phyloP scores from a whole-genome alignment of 2,113 vertebrate species.

The Cololabis saira region DNA sequence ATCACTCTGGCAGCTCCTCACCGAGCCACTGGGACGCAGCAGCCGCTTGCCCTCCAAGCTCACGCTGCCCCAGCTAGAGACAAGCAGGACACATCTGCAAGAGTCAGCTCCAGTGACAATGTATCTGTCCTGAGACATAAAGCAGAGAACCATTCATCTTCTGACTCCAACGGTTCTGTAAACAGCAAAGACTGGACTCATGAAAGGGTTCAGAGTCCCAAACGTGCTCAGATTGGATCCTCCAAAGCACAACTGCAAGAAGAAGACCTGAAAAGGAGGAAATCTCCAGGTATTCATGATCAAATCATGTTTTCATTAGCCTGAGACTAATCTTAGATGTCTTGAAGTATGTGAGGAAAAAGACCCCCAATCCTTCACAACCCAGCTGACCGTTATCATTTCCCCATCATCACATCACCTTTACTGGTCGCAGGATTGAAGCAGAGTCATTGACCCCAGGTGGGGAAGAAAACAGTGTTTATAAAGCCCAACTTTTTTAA shows the following conservation, averaged over 20 bases:
- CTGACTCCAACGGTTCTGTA: slow-evolving; percentile 1
- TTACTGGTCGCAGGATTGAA: too few species aligned
- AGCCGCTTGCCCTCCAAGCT: slow-evolving; percentile 59
- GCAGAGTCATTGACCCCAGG: too few species aligned
- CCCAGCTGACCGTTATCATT: too few species aligned
- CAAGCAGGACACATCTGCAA: slow-evolving; percentile 49
- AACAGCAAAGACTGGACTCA: slow-evolving; percentile 21
- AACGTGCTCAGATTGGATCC: slow-evolving; percentile 1
- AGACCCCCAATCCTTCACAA: too few species aligned
- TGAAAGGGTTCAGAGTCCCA: slow-evolving; percentile 14
- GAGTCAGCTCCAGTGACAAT: slow-evolving; percentile 44
- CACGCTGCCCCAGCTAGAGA: slow-evolving; percentile 47
- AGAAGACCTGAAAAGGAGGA: slow-evolving; percentile 4
- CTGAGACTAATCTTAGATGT: too few species aligned
- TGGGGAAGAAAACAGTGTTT: too few species aligned
- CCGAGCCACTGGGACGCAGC: slow-evolving; percentile 72
- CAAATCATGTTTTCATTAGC: not conserved
- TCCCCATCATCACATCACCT: too few species aligned
- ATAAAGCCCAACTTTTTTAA: too few species aligned
- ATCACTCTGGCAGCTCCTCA: slow-evolving; percentile 88
- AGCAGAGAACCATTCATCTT: slow-evolving; percentile 25
- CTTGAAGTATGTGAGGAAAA: too few species aligned
- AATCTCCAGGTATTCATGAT: slow-evolving; percentile 46
- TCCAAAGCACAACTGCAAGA: slow-evolving; percentile 28
- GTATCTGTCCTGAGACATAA: slow-evolving; percentile 20